Conservation (phyloP, 2,797 vertebrate species). For the Pseudochromis fuscus region DNA sequence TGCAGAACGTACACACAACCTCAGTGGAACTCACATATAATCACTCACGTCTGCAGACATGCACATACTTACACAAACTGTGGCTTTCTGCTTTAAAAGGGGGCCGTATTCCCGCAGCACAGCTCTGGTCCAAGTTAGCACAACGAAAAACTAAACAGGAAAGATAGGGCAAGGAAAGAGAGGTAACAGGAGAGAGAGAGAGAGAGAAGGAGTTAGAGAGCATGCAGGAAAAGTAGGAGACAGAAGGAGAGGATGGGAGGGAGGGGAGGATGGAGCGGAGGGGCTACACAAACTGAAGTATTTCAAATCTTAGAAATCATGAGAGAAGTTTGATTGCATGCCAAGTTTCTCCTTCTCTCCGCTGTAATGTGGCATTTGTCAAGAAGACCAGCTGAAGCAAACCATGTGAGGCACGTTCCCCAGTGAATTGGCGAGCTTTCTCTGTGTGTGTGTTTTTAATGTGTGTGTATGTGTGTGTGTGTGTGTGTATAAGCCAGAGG, state of each 20-base stretch:
- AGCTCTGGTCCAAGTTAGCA: slow-evolving; percentile 70
- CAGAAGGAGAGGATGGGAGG: slow-evolving; percentile 35
- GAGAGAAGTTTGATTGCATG: slow-evolving; percentile 83
- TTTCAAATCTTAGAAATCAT: slow-evolving; percentile 84
- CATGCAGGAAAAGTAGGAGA: slow-evolving; percentile 31
- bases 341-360: slow-evolving; percentile 78
- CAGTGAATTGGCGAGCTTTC: slow-evolving; percentile 60
- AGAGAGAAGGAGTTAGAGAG: slow-evolving; percentile 18
- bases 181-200: slow-evolving; percentile 50
- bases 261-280: slow-evolving; percentile 45
- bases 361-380: slow-evolving; percentile 85
- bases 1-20: slow-evolving; percentile 59
- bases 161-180: slow-evolving; percentile 66
- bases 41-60: slow-evolving; percentile 72
- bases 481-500: slow-evolving; percentile 48
- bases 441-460: slow-evolving; percentile 46
- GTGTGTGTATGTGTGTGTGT: slow-evolving; percentile 38
- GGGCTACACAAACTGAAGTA: slow-evolving; percentile 75
- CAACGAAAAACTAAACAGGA: slow-evolving; percentile 65
- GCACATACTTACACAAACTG: slow-evolving; percentile 70
- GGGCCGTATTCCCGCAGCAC: slow-evolving; percentile 61
- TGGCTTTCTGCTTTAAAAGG: slow-evolving; percentile 66
- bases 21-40: slow-evolving; percentile 70
- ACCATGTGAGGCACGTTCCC: slow-evolving; percentile 77
- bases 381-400: slow-evolving; percentile 82